These are phyloP conservation scores for Girardinichthys multiradiatus DNA, from an alignment of 2,113 vertebrate species.

Conservation along the genomic window DNA sequence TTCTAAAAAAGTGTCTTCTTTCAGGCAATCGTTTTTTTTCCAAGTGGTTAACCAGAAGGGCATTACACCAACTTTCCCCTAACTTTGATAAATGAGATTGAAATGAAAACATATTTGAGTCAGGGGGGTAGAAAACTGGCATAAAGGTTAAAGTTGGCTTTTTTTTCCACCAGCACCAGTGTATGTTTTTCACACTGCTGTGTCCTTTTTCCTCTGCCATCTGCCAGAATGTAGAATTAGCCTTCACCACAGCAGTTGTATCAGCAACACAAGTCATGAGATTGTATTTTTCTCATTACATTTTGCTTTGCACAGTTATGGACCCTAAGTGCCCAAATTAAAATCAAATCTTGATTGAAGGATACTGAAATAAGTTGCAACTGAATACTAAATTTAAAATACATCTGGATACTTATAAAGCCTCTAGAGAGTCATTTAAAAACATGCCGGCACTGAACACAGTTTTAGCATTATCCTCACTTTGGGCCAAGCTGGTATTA, in stretches of 20 bases:
- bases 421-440: background rate
- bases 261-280: background rate
- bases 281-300: background rate
- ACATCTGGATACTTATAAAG: background rate
- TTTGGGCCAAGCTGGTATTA: too few relatives aligned
- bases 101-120: too few relatives aligned
- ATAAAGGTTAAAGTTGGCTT: too few relatives aligned
- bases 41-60: conserved; percentile 8
- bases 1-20: background rate
- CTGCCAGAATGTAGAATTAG: background rate
- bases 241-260: background rate
- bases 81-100: background rate
- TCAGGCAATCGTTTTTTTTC: too few relatives aligned
- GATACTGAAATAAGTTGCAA: background rate
- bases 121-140: too few relatives aligned
- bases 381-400: conserved; percentile 7
- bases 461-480: background rate
- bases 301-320: background rate
- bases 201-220: too few relatives aligned
- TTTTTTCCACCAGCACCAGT: too few relatives aligned
- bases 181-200: too few relatives aligned
- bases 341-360: conserved; percentile 9
- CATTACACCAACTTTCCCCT: conserved; percentile 41
- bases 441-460: too few relatives aligned
- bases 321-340: background rate